Conservation (phyloP, 64 coral and sea anemone genomes). For the Pocillopora damicornis region DNA sequence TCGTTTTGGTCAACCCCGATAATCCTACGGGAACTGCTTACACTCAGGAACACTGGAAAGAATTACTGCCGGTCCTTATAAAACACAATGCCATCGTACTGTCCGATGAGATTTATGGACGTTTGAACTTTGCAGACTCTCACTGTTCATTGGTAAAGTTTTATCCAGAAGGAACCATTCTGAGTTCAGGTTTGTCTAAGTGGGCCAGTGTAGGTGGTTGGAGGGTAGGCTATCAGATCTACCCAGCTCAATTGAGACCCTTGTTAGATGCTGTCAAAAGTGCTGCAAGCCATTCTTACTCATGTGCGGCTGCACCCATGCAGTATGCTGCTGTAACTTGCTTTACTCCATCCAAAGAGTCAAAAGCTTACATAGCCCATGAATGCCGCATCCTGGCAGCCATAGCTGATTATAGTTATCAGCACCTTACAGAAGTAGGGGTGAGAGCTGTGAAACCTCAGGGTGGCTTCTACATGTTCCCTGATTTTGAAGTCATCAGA, state of each 20-base stretch:
- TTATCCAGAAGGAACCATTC: slow-evolving; percentile 41
- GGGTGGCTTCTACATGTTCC: slow-evolving; percentile 54
- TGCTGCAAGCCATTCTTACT: slow-evolving; percentile 50
- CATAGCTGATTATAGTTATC: slow-evolving; percentile 25
- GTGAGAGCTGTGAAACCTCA: slow-evolving; percentile 41
- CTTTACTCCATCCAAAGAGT: slow-evolving; percentile 19
- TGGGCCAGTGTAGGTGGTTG: slow-evolving; percentile 50
- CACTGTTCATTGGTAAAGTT: slow-evolving; percentile 39
- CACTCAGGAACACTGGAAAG: slow-evolving; percentile 24
- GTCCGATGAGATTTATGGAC: slow-evolving; percentile 56
- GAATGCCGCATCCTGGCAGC: slow-evolving; percentile 18
- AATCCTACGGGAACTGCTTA: slow-evolving; percentile 53
- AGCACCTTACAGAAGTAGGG: slow-evolving; percentile 26
- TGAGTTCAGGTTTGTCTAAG: slow-evolving; percentile 43
- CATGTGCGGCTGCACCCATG: slow-evolving; percentile 47
- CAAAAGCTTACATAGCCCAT: slow-evolving; percentile 23
- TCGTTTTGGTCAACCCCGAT: slow-evolving; percentile 40
- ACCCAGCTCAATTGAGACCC: slow-evolving; percentile 16
- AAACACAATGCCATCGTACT: slow-evolving; percentile 41
- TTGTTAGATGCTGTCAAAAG: slow-evolving; percentile 34
- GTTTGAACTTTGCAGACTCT: slow-evolving; percentile 8
- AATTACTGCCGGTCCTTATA: slow-evolving; percentile 7
- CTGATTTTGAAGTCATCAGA: slow-evolving; percentile 53
- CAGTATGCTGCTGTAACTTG: slow-evolving; percentile 50
- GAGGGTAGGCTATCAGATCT: slow-evolving; percentile 52